These are phyloP conservation scores for Eretmochelys imbricata DNA, from an alignment of 2,113 vertebrate genomes.

Conservation along the genomic window DNA sequence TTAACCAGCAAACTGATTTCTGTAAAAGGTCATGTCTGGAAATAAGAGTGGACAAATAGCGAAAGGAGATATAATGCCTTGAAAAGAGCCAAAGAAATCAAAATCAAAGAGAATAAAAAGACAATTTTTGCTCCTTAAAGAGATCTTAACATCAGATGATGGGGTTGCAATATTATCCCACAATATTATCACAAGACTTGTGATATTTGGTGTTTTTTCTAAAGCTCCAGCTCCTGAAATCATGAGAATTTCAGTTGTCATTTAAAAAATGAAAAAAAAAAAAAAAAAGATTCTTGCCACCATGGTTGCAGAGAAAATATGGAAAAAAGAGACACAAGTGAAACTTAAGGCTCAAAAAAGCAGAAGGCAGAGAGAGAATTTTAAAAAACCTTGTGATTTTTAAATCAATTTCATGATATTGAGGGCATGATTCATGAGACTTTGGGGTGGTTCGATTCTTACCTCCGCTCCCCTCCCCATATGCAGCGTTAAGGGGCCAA, in stretches of 20 bases:
- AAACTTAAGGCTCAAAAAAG: not conserved
- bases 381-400: not conserved
- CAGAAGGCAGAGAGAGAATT: not conserved
- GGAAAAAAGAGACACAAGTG: not conserved
- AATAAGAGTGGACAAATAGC: not conserved
- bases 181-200: not conserved
- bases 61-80: not conserved
- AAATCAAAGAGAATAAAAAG: not conserved
- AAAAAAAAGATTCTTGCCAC: not conserved
- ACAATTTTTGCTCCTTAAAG: not conserved
- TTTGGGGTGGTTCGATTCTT: not conserved
- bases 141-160: not conserved
- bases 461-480: not conserved
- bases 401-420: not conserved
- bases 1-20: accelerated
- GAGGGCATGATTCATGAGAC: not conserved
- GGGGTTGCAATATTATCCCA: not conserved
- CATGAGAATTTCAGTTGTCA: not conserved
- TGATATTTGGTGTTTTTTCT: not conserved
- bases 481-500: not conserved
- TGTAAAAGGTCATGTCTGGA: not conserved
- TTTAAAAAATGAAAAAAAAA: not conserved
- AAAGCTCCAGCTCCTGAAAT: not conserved
- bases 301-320: not conserved
- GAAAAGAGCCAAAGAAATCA: not conserved